Base-by-base conservation (phyloP, 2,888 invertebrate species). In the Psococerastis gibbosa region DNA sequence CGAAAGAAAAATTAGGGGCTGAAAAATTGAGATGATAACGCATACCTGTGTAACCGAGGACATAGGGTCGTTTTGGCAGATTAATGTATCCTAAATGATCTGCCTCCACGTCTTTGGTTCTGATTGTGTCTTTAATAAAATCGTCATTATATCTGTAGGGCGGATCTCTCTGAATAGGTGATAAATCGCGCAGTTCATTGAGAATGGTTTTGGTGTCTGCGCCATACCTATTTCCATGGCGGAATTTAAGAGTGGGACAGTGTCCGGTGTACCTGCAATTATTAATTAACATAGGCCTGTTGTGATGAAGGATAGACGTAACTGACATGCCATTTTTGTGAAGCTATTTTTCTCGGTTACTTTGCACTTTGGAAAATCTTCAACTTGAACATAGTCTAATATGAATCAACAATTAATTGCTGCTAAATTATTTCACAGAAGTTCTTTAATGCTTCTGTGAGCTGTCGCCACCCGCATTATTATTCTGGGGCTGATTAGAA, bases 211-310 rank as follows among this genome's bases (percentile, higher is more conserved):
- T 66, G 3, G 77, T 78, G 56, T 70, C 74, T 50, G 75, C 71
- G 15, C 77, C 77, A 58, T 77, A 78, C 55, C 75, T 69, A 59
- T 75, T 73, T 41, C 78, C 78, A 54, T 71, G 75, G 42, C 74
- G 72, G 55, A 77, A 78, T 54, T 76, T 75, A 43, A 78, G 65
- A 51, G 75, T 71, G 41, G 77, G 78, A 57, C 77, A 78, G 54
- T 78, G 77, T 9, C 78, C 78, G 2, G 78, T 78, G 57, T 78
- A 78, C 48, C 78, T 78, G 65, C 15, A 57, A 17, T n/a, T n/a
- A n/a, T n/a, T n/a, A n/a, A n/a, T n/a, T n/a, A n/a, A n/a, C n/a
- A n/a, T n/a, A n/a, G n/a, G n/a, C n/a, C n/a, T n/a, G n/a, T n/a
- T n/a, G n/a, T n/a, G n/a, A n/a, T n/a, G n/a, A n/a, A n/a, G n/a